These are phyloP conservation scores for Melanotaenia pygmaea DNA, from an alignment of 2,797 vertebrate species.

Conservation along the genomic window DNA sequence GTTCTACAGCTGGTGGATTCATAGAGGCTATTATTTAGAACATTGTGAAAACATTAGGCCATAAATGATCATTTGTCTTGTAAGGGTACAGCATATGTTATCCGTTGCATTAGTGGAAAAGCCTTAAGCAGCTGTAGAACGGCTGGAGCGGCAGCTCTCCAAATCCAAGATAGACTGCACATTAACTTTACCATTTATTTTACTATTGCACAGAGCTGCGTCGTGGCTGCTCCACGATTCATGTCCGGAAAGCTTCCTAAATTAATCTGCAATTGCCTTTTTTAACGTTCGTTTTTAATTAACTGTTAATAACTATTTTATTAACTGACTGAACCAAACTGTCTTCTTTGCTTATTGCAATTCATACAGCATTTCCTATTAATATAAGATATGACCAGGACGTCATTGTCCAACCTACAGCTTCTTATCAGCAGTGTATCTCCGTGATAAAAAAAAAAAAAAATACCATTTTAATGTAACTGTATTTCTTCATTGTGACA, in stretches of 20 bases:
- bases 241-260: not conserved
- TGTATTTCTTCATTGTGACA: constrained; percentile 59
- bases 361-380: constrained; percentile 22
- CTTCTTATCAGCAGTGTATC: constrained; percentile 30
- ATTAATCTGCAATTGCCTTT: not conserved
- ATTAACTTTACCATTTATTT: constrained; percentile 42
- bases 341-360: not conserved
- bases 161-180: constrained; percentile 23
- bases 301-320: not conserved
- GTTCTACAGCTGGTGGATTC: not conserved
- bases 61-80: not conserved
- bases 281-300: not conserved
- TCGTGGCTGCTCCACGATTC: not conserved
- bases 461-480: constrained; percentile 43
- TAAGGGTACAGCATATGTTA: constrained; percentile 16
- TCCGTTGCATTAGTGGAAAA: constrained; percentile 3
- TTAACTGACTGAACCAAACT: not conserved
- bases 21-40: not conserved
- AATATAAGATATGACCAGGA: constrained; percentile 19
- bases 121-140: constrained; percentile 39
- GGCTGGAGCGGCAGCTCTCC: constrained; percentile 47
- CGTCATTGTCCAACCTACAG: constrained; percentile 19
- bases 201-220: constrained; percentile 9
- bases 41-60: constrained; percentile 8
- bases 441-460: constrained; percentile 25